phyloP scores from a whole-genome alignment of 35 echinoderm and acorn worm species.

The Eucidaris tribuloides region DNA sequence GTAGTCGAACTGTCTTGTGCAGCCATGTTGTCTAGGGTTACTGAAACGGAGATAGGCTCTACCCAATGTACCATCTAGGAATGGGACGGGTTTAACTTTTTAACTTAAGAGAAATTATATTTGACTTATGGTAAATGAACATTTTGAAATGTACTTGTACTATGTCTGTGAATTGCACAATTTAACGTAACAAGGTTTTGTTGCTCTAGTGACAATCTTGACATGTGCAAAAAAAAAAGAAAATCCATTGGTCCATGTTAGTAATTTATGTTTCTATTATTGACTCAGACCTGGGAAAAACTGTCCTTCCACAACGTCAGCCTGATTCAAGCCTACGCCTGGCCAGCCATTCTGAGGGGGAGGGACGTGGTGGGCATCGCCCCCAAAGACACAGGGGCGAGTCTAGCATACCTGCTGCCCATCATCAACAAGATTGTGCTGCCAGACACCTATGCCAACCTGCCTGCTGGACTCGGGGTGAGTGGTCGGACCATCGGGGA shows the following conservation, averaged over 20 bases:
- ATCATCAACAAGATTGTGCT: slow-evolving; percentile 70
- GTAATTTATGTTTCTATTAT: neutral
- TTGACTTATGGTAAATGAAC: too few relatives aligned
- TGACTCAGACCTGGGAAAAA: neutral
- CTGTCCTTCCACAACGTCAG: slow-evolving; percentile 25
- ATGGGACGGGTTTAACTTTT: too few relatives aligned
- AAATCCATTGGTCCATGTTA: neutral
- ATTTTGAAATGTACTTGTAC: too few relatives aligned
- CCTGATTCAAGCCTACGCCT: slow-evolving; percentile 69
- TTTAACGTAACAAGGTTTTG: neutral
- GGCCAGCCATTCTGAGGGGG: slow-evolving; percentile 80
- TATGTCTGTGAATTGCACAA: neutral
- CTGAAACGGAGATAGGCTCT: too few relatives aligned
- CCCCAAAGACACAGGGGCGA: slow-evolving; percentile 27
- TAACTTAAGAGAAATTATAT: too few relatives aligned
- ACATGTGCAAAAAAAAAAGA: neutral
- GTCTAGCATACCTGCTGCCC: slow-evolving; percentile 71
- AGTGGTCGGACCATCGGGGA: too few relatives aligned
- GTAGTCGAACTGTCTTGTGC: too few relatives aligned
- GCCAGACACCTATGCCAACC: slow-evolving; percentile 46
- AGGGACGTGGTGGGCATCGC: slow-evolving; percentile 76
- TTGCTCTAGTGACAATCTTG: neutral
- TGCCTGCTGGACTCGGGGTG: slow-evolving; percentile 82
- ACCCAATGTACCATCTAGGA: too few relatives aligned
- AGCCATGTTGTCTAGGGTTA: too few relatives aligned